These are phyloP conservation scores for Nothoprocta perdicaria DNA, from an alignment of 2,113 vertebrate species.

Conservation along the genomic window DNA sequence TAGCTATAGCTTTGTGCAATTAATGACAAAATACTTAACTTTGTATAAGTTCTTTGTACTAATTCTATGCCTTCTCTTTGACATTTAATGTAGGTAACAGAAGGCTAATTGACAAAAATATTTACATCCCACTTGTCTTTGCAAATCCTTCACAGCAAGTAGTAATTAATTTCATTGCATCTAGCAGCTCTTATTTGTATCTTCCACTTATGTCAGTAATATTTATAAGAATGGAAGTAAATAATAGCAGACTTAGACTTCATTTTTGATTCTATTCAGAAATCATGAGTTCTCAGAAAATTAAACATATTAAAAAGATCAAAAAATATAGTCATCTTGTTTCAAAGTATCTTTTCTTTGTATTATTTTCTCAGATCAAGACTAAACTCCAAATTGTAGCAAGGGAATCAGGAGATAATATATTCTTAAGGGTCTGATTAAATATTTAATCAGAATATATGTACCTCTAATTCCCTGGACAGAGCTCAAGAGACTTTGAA, in stretches of 20 bases:
- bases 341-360: background rate
- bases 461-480: background rate
- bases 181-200: background rate
- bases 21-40: background rate
- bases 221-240: background rate
- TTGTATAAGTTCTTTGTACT: background rate
- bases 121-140: background rate
- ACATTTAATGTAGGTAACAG: background rate
- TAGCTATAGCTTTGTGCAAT: background rate
- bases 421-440: conserved; percentile 14
- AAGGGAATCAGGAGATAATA: conserved; percentile 15
- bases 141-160: background rate
- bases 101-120: background rate
- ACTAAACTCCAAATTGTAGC: background rate
- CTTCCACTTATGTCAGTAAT: background rate
- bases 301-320: background rate
- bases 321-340: background rate
- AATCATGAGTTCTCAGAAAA: background rate
- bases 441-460: background rate
- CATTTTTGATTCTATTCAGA: background rate
- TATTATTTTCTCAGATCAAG: background rate
- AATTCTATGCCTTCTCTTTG: background rate
- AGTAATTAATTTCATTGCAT: background rate
- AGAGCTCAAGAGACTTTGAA: background rate
- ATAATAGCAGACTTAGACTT: background rate